Evolutionary conservation across 2,113 vertebrate genomes (phyloP).

Genomic region (Microtus montanus): DNA sequence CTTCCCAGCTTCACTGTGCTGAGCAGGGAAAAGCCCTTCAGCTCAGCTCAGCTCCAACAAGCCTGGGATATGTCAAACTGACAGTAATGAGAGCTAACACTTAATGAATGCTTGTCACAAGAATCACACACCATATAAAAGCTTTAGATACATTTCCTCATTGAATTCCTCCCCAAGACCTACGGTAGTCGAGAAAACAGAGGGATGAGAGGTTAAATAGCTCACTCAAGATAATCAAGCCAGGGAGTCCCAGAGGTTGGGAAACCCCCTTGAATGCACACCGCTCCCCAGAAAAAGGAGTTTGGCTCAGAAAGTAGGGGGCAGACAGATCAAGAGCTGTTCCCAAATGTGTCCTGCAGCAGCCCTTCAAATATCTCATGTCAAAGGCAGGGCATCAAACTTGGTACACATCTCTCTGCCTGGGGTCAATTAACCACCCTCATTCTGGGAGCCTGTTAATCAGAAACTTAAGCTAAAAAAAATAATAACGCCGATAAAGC

Average conservation of each 20-base stretch:
- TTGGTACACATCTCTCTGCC: constrained; percentile 12
- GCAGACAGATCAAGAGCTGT: background rate
- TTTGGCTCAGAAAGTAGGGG: background rate
- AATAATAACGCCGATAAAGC: background rate
- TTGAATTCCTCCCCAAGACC: constrained; percentile 5
- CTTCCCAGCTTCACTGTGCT: background rate
- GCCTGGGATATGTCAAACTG: constrained; percentile 16
- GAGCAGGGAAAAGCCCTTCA: background rate
- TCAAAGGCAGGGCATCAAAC: constrained; percentile 27
- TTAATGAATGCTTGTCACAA: constrained; percentile 23
- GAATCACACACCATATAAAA: background rate
- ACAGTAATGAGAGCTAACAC: background rate
- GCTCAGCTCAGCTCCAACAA: background rate
- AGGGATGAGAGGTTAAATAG: background rate
- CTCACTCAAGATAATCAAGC: constrained; percentile 5
- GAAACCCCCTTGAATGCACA: background rate
- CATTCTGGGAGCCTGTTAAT: background rate
- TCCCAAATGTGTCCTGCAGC: background rate
- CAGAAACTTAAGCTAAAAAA: constrained; percentile 27
- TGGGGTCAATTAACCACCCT: constrained; percentile 36
- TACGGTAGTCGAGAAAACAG: background rate
- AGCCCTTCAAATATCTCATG: background rate
- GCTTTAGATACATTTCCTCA: constrained; percentile 8
- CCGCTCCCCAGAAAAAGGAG: background rate
- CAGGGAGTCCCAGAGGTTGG: background rate